These are phyloP conservation scores for Papilio helenus DNA, from an alignment of 1,140 invertebrate species.

Conservation along the genomic window DNA sequence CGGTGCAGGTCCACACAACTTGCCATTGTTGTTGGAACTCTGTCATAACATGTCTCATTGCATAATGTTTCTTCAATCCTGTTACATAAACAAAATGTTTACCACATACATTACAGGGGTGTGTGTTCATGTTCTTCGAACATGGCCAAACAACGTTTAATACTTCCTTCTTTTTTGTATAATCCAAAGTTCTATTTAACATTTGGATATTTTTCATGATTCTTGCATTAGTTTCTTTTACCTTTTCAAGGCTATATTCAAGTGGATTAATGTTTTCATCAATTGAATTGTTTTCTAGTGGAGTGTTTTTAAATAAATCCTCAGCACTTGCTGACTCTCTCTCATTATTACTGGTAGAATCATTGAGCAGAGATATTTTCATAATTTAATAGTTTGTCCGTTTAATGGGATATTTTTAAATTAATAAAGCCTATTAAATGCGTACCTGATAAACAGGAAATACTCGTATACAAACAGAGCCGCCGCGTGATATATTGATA, in stretches of 20 bases:
- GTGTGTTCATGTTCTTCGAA: slow-evolving; percentile 53
- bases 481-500: slow-evolving; percentile 24
- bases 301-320: slow-evolving; percentile 26
- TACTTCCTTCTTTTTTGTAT: slow-evolving; percentile 76
- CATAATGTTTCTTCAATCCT: slow-evolving; percentile 67
- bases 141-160: slow-evolving; percentile 64
- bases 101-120: slow-evolving; percentile 70
- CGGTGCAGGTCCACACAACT: slow-evolving; percentile 76
- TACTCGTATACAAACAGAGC: slow-evolving; percentile 23
- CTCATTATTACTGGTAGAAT: not conserved
- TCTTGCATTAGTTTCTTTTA: slow-evolving; percentile 76
- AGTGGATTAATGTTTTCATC: slow-evolving; percentile 58
- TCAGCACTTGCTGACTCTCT: not conserved
- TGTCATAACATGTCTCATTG: slow-evolving; percentile 59
- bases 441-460: slow-evolving; percentile 28
- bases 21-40: slow-evolving; percentile 70
- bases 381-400: slow-evolving; percentile 25
- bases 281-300: slow-evolving; percentile 39
- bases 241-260: slow-evolving; percentile 75
- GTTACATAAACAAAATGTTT: slow-evolving; percentile 78
- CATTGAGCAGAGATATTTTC: slow-evolving; percentile 20
- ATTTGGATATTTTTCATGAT: slow-evolving; percentile 80
- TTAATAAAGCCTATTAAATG: slow-evolving; percentile 42
- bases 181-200: slow-evolving; percentile 74
- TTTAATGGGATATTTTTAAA: slow-evolving; percentile 49